Base-by-base conservation (phyloP, 1,140 invertebrate genomes). In the Saccostrea echinata region DNA sequence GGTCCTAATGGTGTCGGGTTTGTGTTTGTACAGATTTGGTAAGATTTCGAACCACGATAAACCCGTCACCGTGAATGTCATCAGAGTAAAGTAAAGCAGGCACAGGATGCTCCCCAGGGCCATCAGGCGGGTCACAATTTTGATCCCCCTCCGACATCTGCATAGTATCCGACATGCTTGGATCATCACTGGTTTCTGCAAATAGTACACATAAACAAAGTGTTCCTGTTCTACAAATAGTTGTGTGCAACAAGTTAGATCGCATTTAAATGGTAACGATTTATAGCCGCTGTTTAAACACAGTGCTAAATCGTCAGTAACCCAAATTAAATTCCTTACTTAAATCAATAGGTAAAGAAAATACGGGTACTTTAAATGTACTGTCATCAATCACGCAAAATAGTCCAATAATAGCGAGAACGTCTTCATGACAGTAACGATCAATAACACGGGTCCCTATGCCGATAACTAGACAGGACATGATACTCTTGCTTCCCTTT, bases 31-130 rank as follows among this genome's bases (percentile, higher is more conserved):
- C 0, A 89, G n/a, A 13, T 85, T 82, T 3, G 88, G 88, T 76
- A 89, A 52, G n/a, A 89, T 87, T 76, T 86, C 86, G 57, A 82
- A 87, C 88, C 88, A 89, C 0, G 81, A 53, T 6, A 89, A 24
- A 18, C 80, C 53, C 30, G 88, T 89, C 16, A 87, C 86, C n/a
- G 61, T 18, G 51, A 85, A 55, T n/a, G 88, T 89, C 88, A 89
- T 87, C 6, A 89, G 30, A 1, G 57, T 30, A 61, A 89, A 89
- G 68, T 89, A 89, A 3, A 71, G 52, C 55, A 85, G 68, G 24
- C 84, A 87, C 2, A 85, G 11, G 27, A 89, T 57, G 61, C 84
- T 87, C 1, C 33, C 57, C 13, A 82, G 57, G 1, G 88, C 88
- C 71, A 89, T 83, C 21, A 89, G 3, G 16, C 88, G 82, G 18